A percentile compares a stretch with the other conserved stretches of the same genome.
Evolutionary conservation across 2,888 invertebrate species (phyloP).

Genomic region (Ornithoptera alexandrae): DNA sequence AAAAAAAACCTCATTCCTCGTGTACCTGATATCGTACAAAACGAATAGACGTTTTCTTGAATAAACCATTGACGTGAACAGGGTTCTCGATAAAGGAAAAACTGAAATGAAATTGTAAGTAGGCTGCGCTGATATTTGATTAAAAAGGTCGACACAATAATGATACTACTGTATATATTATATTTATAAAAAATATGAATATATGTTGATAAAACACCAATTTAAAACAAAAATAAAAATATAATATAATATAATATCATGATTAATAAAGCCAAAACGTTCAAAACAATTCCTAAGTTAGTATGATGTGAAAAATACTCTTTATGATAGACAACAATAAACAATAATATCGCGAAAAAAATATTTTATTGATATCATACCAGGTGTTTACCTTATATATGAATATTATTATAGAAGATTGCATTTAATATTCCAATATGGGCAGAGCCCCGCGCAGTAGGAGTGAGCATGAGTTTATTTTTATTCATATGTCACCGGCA

Average conservation of each 20-base stretch:
- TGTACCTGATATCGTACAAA: conserved; percentile 5
- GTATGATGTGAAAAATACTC: no score
- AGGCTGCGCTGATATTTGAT: conserved; percentile 9
- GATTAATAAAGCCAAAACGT: no score
- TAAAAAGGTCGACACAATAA: not conserved
- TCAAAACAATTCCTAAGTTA: no score
- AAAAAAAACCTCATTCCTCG: conserved; percentile 5
- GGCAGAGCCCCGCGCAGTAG: conserved; percentile 12
- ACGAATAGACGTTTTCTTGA: conserved; percentile 16
- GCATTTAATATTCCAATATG: conserved; percentile 26
- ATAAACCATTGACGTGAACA: conserved; percentile 9
- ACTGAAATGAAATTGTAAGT: conserved; percentile 7
- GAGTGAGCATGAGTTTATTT: conserved; percentile 28
- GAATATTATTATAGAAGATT: conserved; percentile 4
- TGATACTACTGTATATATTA: not conserved
- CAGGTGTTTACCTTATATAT: not conserved
- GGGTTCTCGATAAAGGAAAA: not conserved
- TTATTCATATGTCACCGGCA: conserved; percentile 33
- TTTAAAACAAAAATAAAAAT: no score
- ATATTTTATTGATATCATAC: not conserved
- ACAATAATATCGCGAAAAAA: not conserved
- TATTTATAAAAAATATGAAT: no score
- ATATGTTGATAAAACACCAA: no score
- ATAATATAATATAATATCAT: no score
- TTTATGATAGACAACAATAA: no score